Evolutionary conservation across 2,888 invertebrate genomes (phyloP).

Genomic region (Cerastoderma edule): DNA sequence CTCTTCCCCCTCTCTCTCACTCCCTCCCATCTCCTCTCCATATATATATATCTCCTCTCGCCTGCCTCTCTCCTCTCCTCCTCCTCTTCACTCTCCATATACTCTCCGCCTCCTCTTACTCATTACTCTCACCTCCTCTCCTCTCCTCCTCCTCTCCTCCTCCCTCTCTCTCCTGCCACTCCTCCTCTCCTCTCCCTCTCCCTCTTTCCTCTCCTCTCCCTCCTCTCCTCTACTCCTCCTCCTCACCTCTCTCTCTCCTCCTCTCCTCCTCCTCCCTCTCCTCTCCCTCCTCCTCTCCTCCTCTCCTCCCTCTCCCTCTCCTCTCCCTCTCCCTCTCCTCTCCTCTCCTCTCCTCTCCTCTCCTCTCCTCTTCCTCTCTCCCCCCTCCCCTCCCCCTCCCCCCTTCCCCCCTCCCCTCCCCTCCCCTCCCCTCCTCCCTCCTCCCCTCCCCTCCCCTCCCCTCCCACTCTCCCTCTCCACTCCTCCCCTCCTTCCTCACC

Average conservation of each 20-base stretch:
- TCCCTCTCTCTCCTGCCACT: background rate
- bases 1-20: background rate
- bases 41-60: background rate
- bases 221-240: background rate
- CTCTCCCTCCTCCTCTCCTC: background rate
- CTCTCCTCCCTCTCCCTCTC: conserved; percentile 1
- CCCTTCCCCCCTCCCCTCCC: background rate
- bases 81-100: background rate
- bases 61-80: background rate
- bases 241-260: background rate
- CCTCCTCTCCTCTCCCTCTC: background rate
- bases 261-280: background rate
- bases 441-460: background rate
- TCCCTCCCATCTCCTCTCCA: background rate
- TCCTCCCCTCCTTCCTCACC: background rate
- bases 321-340: background rate
- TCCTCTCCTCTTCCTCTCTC: background rate
- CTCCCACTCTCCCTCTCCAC: background rate
- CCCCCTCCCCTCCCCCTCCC: background rate
- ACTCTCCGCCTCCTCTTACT: background rate
- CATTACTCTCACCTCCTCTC: background rate
- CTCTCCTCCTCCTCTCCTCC: background rate
- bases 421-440: background rate
- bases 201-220: background rate
- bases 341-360: background rate